Conservation (phyloP, 2,113 vertebrate species). For the Ctenodactylus gundi region DNA sequence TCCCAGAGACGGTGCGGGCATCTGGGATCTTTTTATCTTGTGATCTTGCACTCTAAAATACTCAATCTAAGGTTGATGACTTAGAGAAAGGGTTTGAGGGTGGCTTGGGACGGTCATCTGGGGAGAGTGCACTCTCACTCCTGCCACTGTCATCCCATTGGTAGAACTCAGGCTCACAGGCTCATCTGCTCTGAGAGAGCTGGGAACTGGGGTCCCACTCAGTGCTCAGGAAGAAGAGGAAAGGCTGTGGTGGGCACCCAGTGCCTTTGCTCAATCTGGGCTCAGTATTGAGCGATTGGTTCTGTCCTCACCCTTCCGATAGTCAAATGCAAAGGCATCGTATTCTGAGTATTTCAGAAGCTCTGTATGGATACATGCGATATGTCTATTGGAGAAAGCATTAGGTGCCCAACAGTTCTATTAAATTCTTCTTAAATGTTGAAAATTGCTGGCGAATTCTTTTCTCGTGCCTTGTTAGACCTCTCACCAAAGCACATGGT, state of each 20-base stretch:
- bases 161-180: background rate
- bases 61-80: too few relatives aligned
- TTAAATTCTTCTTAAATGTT: background rate
- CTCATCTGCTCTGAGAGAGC: background rate
- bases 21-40: background rate
- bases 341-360: background rate
- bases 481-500: background rate
- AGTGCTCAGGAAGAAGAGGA: background rate
- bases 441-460: background rate
- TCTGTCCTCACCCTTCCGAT: background rate
- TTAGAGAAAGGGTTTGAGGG: background rate
- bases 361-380: rapidly evolving
- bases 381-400: background rate
- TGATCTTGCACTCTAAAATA: background rate
- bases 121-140: too few relatives aligned
- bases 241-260: background rate
- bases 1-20: background rate
- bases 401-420: background rate
- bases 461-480: background rate
- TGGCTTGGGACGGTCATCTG: background rate
- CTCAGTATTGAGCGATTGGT: background rate
- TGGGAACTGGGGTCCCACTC: too few relatives aligned
- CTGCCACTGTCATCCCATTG: background rate
- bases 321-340: background rate
- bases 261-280: background rate